phyloP scores from a whole-genome alignment of 2,888 invertebrate species.

The Blomia tropicalis region DNA sequence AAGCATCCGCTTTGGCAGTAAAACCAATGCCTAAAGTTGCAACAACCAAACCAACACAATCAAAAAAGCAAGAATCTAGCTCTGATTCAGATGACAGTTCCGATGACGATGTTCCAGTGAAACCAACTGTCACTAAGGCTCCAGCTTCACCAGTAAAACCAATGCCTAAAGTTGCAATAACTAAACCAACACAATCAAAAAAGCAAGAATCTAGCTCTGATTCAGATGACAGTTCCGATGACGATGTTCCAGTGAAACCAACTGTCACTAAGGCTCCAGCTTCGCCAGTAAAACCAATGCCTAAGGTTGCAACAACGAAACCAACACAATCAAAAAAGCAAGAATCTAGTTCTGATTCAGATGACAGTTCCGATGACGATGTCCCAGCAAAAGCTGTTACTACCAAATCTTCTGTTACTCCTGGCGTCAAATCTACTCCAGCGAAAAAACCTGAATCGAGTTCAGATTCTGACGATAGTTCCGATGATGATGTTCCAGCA shows the following conservation, averaged over 20 bases:
- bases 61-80: not conserved
- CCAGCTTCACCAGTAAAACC: not conserved
- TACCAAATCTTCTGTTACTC: not conserved
- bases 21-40: not conserved
- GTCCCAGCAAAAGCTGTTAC: not conserved
- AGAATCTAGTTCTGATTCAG: not conserved
- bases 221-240: constrained; percentile 17
- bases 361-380: constrained; percentile 15
- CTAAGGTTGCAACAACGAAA: too few species aligned
- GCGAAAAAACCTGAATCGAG: not conserved
- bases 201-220: not conserved
- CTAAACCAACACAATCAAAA: not conserved
- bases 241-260: constrained; percentile 4
- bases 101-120: not conserved
- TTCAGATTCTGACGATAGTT: constrained; percentile 14
- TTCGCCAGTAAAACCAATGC: not conserved
- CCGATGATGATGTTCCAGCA: not conserved
- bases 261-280: not conserved
- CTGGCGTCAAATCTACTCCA: not conserved
- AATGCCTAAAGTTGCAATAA: not conserved
- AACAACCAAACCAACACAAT: not conserved
- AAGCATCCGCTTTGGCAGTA: not conserved
- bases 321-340: too few species aligned
- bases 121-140: not conserved
- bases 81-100: constrained; percentile 10